phyloP scores from a whole-genome alignment of 2,888 invertebrate species.

The Aphidius colemani region DNA sequence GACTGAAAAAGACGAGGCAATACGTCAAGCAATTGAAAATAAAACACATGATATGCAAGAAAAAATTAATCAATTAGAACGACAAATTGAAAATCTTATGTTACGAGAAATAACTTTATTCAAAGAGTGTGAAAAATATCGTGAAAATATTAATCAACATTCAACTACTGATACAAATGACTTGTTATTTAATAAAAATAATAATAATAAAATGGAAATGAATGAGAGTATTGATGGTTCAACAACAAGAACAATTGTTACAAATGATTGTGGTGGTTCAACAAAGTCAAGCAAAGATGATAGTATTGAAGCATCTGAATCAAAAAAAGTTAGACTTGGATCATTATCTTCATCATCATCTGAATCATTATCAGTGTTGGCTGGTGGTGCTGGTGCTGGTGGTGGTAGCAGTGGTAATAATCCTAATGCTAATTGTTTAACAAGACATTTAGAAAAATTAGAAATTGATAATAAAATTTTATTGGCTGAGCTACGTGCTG shows the following conservation, averaged over 20 bases:
- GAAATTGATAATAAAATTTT: constrained; percentile 52
- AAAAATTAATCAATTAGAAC: constrained; percentile 46
- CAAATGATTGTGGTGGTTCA: constrained; percentile 25
- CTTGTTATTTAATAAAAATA: too few relatives aligned
- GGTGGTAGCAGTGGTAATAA: too few relatives aligned
- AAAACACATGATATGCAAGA: constrained; percentile 60
- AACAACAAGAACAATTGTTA: too few relatives aligned
- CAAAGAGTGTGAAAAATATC: constrained; percentile 71
- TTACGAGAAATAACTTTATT: constrained; percentile 67
- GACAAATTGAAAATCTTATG: constrained; percentile 62
- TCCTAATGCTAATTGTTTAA: constrained; percentile 37
- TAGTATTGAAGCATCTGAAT: constrained; percentile 49
- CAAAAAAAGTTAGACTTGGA: constrained; percentile 55
- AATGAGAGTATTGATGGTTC: constrained; percentile 37
- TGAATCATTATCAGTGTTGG: too few relatives aligned
- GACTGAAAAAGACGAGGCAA: constrained; percentile 65
- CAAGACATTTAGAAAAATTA: constrained; percentile 47
- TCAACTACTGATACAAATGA: constrained; percentile 29
- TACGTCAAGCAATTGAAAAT: constrained; percentile 63
- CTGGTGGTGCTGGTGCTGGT: not conserved
- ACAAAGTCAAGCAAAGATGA: constrained; percentile 44
- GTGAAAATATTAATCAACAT: constrained; percentile 58
- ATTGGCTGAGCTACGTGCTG: constrained; percentile 42
- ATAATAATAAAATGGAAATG: constrained; percentile 35
- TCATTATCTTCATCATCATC: constrained; percentile 15